These are phyloP conservation scores for Tanypteryx hageni DNA, from an alignment of 2,888 invertebrate species.

Conservation along the genomic window DNA sequence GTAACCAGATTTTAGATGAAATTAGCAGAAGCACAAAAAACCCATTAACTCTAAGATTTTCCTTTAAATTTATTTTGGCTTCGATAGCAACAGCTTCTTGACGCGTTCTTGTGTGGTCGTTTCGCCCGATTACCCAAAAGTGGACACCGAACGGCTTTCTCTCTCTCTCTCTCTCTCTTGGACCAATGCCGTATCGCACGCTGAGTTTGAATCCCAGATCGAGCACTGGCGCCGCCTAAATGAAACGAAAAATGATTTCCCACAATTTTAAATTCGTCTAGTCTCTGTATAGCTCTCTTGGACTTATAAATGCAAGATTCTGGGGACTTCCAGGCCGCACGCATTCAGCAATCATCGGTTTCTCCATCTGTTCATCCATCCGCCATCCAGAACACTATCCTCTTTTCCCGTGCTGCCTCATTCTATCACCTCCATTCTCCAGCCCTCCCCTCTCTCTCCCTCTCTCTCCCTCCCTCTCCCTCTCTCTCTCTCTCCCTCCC, in stretches of 20 bases:
- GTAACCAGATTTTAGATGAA: neutral
- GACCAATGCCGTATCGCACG: neutral
- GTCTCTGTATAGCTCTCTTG: neutral
- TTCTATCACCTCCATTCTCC: neutral
- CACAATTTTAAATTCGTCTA: neutral
- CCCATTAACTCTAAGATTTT: neutral
- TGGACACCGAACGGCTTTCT: neutral
- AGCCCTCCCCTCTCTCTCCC: neutral
- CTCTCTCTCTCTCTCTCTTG: too few relatives aligned
- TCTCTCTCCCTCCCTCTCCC: neutral
- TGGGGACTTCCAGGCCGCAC: neutral
- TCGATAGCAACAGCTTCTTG: neutral
- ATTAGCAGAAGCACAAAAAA: neutral
- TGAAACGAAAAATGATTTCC: slow-evolving; percentile 38
- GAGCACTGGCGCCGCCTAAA: slow-evolving; percentile 43
- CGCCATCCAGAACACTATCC: neutral
- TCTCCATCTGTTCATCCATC: neutral
- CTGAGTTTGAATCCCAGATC: slow-evolving; percentile 16
- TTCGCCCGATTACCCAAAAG: neutral
- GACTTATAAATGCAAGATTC: slow-evolving; percentile 5
- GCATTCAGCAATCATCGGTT: neutral
- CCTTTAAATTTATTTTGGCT: slow-evolving; percentile 4
- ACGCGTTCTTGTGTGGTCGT: neutral
- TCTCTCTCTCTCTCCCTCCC: neutral
- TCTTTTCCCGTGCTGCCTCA: neutral